Evolutionary conservation across 2,797 vertebrate genomes (phyloP).

Genomic region (Anguilla anguilla): DNA sequence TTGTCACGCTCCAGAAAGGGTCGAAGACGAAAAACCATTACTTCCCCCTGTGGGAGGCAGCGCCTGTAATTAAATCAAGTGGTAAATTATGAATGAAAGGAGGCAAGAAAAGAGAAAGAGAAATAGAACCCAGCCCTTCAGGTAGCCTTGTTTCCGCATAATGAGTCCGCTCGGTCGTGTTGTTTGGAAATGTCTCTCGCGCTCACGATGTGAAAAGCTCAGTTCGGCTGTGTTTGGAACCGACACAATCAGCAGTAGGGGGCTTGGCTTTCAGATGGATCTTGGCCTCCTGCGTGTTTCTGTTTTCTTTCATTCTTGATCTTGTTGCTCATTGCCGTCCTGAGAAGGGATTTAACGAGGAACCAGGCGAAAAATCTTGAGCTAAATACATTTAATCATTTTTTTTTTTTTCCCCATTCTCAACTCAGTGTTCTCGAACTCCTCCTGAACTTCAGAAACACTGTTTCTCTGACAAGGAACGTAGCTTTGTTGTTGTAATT

Average conservation of each 20-base stretch:
- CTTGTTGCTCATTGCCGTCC: slow-evolving; percentile 5
- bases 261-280: background rate
- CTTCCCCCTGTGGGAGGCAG: slow-evolving; percentile 2
- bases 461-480: slow-evolving; percentile 14
- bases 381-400: background rate
- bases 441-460: slow-evolving; percentile 33
- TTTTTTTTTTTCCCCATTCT: background rate
- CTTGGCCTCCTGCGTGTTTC: background rate
- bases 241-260: background rate
- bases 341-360: background rate
- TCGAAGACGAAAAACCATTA: slow-evolving; percentile 14
- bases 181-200: slow-evolving; percentile 8
- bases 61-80: background rate
- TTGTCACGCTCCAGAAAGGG: slow-evolving; percentile 3
- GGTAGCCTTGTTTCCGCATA: background rate
- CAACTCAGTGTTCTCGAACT: slow-evolving; percentile 25
- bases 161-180: background rate
- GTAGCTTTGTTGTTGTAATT: slow-evolving; percentile 22
- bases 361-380: background rate
- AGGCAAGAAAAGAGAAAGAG: background rate
- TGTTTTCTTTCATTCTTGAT: slow-evolving; percentile 18
- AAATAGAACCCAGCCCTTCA: background rate
- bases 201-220: background rate
- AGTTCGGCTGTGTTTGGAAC: too few relatives aligned
- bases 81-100: slow-evolving; percentile 24